Base-by-base conservation (phyloP, 2,888 invertebrate species). In the Branchinecta sandiegonensis region DNA sequence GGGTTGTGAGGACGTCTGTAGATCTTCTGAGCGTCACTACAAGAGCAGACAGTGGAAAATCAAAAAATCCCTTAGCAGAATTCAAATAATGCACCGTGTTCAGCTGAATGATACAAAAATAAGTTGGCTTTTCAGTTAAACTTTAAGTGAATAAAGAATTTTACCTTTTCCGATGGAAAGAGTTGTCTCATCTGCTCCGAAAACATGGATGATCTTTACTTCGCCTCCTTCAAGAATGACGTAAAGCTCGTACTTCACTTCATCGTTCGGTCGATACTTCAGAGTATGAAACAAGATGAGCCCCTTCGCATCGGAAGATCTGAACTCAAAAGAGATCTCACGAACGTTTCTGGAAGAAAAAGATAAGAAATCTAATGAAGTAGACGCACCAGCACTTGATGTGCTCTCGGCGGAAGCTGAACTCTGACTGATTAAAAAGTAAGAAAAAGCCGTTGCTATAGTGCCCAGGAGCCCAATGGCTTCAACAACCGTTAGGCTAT, bases 151-250 rank as follows among this genome's bases (percentile, higher is more conserved):
- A 11, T 2, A 56, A 56, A 8, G 10, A 23, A 23, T 23, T 72
- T 71, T 70, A 78, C 78, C 91, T 78, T 90, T 85, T 50, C 91
- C 92, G 7, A 93, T 91, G 1, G 89, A 90, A 64, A 92, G 75
- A n/a, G 84, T 83, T 0, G 91, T 91, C 68, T 90, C 84, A 76
- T 88, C 87, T 77, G 91, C 90, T 6, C 91, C 91, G 76, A 91
- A 92, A 46, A 92, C 90, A 77, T 93, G 92, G 10, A 92, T 91
- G 69, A 93, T 90, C 82, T 92, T 92, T 17, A 93, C 80, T 79
- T 91, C 90, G 17, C 92, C 93, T 76, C 92, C 92, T 77, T 92
- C 91, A 37, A 93, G 89, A 75, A 92, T 92, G 50, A 93, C 88
- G 77, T 93, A 93, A 23, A 93, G 80, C 66, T 93, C 93, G 76